Conservation (phyloP, 2,113 vertebrate genomes). For the Myrmecophaga tridactyla region DNA sequence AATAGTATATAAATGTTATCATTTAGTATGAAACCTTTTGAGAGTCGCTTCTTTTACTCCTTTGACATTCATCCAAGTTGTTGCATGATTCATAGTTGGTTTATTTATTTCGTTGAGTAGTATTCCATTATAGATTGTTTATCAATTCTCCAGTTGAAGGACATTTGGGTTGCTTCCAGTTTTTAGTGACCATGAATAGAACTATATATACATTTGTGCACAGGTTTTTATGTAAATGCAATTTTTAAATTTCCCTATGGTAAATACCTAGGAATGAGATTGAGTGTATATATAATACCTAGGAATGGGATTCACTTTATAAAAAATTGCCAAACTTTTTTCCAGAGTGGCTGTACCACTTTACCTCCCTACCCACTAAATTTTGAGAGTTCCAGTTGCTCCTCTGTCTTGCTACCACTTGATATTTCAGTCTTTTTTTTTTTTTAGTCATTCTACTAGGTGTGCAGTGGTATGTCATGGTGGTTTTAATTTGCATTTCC, state of each 20-base stretch:
- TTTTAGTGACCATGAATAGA: background rate
- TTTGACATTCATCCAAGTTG: background rate
- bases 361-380: background rate
- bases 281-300: no score
- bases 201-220: slow-evolving; percentile 23
- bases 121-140: slow-evolving; percentile 16
- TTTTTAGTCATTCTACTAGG: background rate
- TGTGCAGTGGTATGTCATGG: background rate
- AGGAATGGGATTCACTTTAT: background rate
- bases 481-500: background rate
- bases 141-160: background rate
- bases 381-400: background rate
- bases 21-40: background rate
- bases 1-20: background rate
- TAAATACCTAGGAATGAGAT: background rate
- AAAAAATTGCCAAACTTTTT: background rate
- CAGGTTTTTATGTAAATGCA: background rate
- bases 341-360: background rate
- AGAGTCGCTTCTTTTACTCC: background rate
- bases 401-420: background rate
- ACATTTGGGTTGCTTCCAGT: background rate
- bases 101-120: background rate
- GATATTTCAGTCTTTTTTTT: background rate
- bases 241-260: background rate
- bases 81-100: background rate